Evolutionary conservation across 2,888 invertebrate genomes (phyloP), one percentile per base, ranked within the genome.

Genomic region (Candidula unifasciata): DNA sequence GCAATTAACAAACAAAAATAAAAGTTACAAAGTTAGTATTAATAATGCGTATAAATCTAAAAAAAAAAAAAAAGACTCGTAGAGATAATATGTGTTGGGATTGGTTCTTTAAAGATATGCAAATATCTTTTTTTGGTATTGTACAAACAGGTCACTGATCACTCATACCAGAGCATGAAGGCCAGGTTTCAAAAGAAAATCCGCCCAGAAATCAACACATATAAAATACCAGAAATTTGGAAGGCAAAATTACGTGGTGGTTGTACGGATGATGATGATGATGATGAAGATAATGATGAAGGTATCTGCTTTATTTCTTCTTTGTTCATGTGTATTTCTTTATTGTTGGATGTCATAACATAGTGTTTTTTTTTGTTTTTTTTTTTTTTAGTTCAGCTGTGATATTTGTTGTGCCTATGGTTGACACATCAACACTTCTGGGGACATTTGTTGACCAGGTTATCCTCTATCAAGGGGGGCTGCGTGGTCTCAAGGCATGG

Each of bases 161-260:
- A 83, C 30, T n/a, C 83, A 10, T 30, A 73, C 79, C 83, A 83
- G 64, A 83, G 83, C 73, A 83, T 83, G 83, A 83, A 83, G 35
- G 83, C 83, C 27, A 54, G 83, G 30, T 83, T 83, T 37, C 64
- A 71, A 21, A 83, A 83, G 30, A 64, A 69, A 8, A 83, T 83
- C 16, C 52, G 79, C n/a, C 69, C 69, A 27, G 52, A 83, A 16
- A 71, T 83, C 24, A 64, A 83, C 27, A 33, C 35, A 35, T 83
- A 83, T 35, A 54, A 80, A 33, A 79, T 83, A 24, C 64, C 83
- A 30, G 73, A 6, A 6, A 44, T 69, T 3, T 83, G 83, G 83
- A 83, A 83, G 54, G 64, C 64, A 69, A 78, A 79, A 37, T 27
- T 83, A 24, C 10, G 27, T 54, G 71, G 78, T 1, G 16, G 54